Conservation (phyloP, 2,797 vertebrate genomes). For the Parauchenoglanis punctatus region DNA sequence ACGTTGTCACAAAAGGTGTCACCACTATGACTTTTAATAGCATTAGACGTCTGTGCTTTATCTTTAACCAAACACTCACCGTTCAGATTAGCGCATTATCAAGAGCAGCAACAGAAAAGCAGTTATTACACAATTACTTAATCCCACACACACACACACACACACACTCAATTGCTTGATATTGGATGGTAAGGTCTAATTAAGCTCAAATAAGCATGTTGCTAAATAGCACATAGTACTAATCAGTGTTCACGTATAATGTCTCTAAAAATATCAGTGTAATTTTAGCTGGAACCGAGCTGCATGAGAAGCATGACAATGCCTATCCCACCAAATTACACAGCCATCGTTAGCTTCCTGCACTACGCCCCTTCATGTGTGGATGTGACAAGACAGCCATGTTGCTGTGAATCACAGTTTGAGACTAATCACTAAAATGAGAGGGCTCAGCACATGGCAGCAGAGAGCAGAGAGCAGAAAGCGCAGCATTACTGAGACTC, state of each 20-base stretch:
- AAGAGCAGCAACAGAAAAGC: slow-evolving; percentile 28
- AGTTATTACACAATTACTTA: slow-evolving; percentile 48
- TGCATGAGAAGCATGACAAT: slow-evolving; percentile 48
- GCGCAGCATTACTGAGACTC: slow-evolving; percentile 19
- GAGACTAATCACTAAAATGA: slow-evolving; percentile 52
- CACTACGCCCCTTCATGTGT: slow-evolving; percentile 34
- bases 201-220: slow-evolving; percentile 47
- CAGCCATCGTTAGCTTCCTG: slow-evolving; percentile 46
- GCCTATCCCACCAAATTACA: slow-evolving; percentile 43
- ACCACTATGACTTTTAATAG: slow-evolving; percentile 2
- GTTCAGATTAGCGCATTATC: slow-evolving; percentile 3
- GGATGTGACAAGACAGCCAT: slow-evolving; percentile 55
- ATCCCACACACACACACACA: slow-evolving; percentile 26
- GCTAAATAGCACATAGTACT: slow-evolving; percentile 31
- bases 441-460: slow-evolving; percentile 39
- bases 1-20: background rate
- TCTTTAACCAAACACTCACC: background rate
- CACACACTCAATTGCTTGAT: slow-evolving; percentile 30
- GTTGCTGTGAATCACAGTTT: slow-evolving; percentile 54
- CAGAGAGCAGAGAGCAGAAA: slow-evolving; percentile 25
- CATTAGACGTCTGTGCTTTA: background rate
- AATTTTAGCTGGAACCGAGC: slow-evolving; percentile 38
- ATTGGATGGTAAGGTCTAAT: slow-evolving; percentile 46
- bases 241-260: slow-evolving; percentile 9
- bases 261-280: slow-evolving; percentile 24